Conservation (phyloP, 2,888 invertebrate species). For the Agonopterix subpropinquella region DNA sequence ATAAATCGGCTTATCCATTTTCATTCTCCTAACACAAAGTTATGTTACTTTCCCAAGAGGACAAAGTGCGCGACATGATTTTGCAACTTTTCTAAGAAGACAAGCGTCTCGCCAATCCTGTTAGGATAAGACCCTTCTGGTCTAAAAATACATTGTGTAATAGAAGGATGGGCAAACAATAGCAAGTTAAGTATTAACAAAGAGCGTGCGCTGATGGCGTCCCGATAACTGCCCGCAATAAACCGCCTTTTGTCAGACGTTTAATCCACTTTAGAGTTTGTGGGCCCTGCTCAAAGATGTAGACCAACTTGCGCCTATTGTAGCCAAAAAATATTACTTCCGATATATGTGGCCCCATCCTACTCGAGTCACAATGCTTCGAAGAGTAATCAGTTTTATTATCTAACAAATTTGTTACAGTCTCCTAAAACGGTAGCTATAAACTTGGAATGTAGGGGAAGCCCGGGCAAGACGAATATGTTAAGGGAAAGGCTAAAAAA, state of each 20-base stretch:
- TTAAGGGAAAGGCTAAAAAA: no score
- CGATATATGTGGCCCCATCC: constrained; percentile 20
- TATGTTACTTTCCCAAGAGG: no score
- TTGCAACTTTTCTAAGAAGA: constrained; percentile 10
- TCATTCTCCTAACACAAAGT: no score
- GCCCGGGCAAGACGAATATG: no score
- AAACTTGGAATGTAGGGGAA: no score
- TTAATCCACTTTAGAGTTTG: constrained; percentile 65
- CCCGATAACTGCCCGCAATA: constrained; percentile 42
- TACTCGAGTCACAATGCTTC: neutral
- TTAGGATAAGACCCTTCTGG: constrained; percentile 16
- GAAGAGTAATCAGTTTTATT: constrained; percentile 6
- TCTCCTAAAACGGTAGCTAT: no score
- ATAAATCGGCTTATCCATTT: no score
- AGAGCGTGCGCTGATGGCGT: constrained; percentile 38
- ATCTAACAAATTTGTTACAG: constrained; percentile 3
- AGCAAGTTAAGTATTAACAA: constrained; percentile 37
- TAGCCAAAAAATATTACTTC: constrained; percentile 47
- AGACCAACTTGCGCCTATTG: constrained; percentile 34
- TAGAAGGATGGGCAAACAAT: constrained; percentile 36
- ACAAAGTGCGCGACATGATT: constrained; percentile 23
- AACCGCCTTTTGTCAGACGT: constrained; percentile 54
- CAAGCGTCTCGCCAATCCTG: constrained; percentile 18
- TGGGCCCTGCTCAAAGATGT: constrained; percentile 43
- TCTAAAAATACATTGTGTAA: constrained; percentile 20